A percentile compares a stretch with the other conserved stretches of the same genome.
Evolutionary conservation across 2,888 invertebrate genomes (phyloP).

Genomic region (Pteria penguin): DNA sequence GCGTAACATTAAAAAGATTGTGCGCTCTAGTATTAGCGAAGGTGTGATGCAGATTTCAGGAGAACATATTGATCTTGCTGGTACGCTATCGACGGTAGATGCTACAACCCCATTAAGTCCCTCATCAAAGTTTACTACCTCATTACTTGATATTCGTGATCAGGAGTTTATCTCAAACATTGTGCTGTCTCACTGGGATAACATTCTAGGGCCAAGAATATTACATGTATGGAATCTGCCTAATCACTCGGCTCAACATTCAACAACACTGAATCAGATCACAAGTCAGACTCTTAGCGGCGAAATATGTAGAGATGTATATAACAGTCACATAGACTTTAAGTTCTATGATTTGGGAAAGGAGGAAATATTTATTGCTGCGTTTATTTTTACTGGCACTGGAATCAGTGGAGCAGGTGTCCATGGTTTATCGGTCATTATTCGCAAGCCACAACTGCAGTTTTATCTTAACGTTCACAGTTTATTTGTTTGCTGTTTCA

Average conservation of each 20-base stretch:
- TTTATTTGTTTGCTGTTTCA: slow-evolving; percentile 68
- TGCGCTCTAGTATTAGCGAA: slow-evolving; percentile 24
- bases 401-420: slow-evolving; percentile 64
- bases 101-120: slow-evolving; percentile 67
- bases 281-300: slow-evolving; percentile 75
- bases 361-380: slow-evolving; percentile 69
- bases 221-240: slow-evolving; percentile 72
- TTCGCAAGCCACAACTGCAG: slow-evolving; percentile 63
- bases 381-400: slow-evolving; percentile 75
- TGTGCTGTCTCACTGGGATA: slow-evolving; percentile 76
- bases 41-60: slow-evolving; percentile 33
- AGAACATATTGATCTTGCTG: background rate
- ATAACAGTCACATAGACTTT: slow-evolving; percentile 69
- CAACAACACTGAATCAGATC: slow-evolving; percentile 63
- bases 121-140: slow-evolving; percentile 67
- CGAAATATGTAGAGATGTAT: slow-evolving; percentile 76
- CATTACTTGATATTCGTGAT: slow-evolving; percentile 54
- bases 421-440: slow-evolving; percentile 73
- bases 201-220: slow-evolving; percentile 77
- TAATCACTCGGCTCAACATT: slow-evolving; percentile 50
- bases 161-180: slow-evolving; percentile 61
- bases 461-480: slow-evolving; percentile 71
- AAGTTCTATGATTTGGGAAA: slow-evolving; percentile 75
- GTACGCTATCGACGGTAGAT: background rate
- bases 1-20: slow-evolving; percentile 29